phyloP scores from a whole-genome alignment of 2,113 vertebrate species.

The Cryptomyrus ogoouensis region DNA sequence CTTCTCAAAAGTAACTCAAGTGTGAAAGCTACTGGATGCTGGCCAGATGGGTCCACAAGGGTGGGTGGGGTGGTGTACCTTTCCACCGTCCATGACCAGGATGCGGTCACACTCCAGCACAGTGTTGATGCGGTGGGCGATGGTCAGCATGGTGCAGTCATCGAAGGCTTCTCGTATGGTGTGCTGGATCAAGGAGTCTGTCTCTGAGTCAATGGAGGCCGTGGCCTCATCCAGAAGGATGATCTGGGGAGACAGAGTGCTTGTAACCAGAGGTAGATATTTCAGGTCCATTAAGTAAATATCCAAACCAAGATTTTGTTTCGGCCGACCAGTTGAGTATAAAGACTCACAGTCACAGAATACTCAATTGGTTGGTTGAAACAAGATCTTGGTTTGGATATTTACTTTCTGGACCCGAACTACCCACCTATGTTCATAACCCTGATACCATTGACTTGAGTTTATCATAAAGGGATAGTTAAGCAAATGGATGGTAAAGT shows the following conservation, averaged over 20 bases:
- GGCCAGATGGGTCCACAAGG: not conserved
- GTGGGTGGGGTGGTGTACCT: conserved; percentile 47
- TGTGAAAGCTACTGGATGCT: not conserved
- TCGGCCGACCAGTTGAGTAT: not conserved
- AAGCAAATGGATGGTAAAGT: not conserved
- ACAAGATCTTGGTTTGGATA: not conserved
- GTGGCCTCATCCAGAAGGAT: conserved; percentile 79
- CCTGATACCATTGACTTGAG: not conserved
- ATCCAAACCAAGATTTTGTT: not conserved
- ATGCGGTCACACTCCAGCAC: conserved; percentile 65
- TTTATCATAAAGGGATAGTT: not conserved
- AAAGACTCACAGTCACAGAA: not conserved
- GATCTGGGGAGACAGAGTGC: conserved; percentile 55
- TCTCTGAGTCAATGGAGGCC: conserved; percentile 75
- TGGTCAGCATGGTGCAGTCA: conserved; percentile 71
- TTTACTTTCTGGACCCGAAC: not conserved
- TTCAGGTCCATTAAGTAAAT: not conserved
- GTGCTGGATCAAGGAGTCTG: conserved; percentile 65
- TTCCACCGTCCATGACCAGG: conserved; percentile 71
- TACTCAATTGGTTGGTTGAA: not conserved
- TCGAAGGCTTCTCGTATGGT: conserved; percentile 67
- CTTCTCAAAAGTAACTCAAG: not conserved
- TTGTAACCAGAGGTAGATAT: not conserved
- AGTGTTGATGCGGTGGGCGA: conserved; percentile 73
- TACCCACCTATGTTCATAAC: not conserved